Percentiles rank a stretch among this genome's conserved stretches.
phyloP scores from a whole-genome alignment of 2,113 vertebrate genomes.

The Suricata suricatta region DNA sequence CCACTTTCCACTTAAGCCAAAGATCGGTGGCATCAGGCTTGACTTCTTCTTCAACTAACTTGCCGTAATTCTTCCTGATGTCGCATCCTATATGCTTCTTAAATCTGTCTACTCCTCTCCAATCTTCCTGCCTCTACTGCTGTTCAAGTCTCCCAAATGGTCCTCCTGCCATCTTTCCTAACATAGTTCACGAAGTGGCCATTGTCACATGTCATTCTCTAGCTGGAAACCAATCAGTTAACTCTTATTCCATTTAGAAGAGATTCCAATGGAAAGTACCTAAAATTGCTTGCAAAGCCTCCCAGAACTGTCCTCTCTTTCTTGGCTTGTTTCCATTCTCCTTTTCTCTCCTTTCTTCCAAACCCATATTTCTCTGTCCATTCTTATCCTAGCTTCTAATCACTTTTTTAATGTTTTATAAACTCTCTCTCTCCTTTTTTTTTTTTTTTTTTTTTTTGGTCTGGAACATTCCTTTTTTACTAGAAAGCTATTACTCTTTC shows the following conservation, averaged over 20 bases:
- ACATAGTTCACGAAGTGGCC: not conserved
- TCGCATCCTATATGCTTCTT: not conserved
- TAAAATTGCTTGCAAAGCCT: not conserved
- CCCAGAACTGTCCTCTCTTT: not conserved
- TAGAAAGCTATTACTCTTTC: not conserved
- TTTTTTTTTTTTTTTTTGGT: not conserved
- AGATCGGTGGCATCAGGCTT: not conserved
- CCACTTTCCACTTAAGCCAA: not conserved
- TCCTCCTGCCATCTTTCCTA: not conserved
- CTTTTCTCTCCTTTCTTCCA: not conserved
- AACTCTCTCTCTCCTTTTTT: not conserved
- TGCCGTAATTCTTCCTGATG: not conserved
- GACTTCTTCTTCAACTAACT: not conserved
- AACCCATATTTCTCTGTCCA: not conserved
- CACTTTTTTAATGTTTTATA: not conserved
- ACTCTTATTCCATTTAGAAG: not conserved
- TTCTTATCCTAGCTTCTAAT: not conserved
- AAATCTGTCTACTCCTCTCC: not conserved
- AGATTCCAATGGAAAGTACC: not conserved
- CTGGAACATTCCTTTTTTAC: not conserved
- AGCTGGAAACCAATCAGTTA: not conserved
- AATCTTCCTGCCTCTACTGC: not conserved
- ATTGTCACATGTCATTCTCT: not conserved
- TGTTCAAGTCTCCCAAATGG: not conserved
- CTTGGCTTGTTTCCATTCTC: not conserved